Conservation (phyloP, 1,140 invertebrate genomes). For the Heliconius nattereri region DNA sequence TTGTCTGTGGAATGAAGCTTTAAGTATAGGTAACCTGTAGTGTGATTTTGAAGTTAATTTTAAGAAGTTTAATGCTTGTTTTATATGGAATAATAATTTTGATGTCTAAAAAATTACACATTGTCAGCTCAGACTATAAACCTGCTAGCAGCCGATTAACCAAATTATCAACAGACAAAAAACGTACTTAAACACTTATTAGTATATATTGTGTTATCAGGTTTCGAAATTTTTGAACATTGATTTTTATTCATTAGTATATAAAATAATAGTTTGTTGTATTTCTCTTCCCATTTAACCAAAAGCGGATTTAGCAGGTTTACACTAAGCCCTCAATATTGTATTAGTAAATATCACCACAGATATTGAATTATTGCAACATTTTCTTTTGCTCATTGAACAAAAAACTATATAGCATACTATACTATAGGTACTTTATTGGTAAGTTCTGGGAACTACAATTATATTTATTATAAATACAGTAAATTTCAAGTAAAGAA, state of each 20-base stretch:
- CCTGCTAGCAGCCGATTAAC: too few relatives aligned
- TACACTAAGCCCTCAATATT: not conserved
- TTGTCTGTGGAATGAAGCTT: conserved; percentile 31
- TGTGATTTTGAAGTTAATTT: conserved; percentile 28
- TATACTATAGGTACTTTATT: not conserved
- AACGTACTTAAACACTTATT: too few relatives aligned
- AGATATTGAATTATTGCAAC: not conserved
- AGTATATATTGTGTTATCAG: too few relatives aligned
- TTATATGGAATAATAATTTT: conserved; percentile 21
- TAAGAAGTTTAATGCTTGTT: conserved; percentile 16
- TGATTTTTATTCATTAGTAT: too few relatives aligned
- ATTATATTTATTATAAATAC: not conserved
- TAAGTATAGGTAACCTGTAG: conserved; percentile 33
- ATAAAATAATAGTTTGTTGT: too few relatives aligned
- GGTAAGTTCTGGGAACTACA: not conserved
- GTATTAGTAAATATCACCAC: conserved; percentile 15
- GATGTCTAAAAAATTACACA: conserved; percentile 1
- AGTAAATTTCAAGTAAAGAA: not conserved
- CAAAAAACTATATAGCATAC: not conserved
- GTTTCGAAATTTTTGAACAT: too few relatives aligned
- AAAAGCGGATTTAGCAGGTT: too few relatives aligned
- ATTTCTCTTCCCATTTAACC: too few relatives aligned
- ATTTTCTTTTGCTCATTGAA: not conserved
- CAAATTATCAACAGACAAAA: too few relatives aligned
- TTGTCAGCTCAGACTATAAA: not conserved